Evolutionary conservation across 1,140 invertebrate genomes (phyloP).

Genomic region (Drosophila tropicalis): DNA sequence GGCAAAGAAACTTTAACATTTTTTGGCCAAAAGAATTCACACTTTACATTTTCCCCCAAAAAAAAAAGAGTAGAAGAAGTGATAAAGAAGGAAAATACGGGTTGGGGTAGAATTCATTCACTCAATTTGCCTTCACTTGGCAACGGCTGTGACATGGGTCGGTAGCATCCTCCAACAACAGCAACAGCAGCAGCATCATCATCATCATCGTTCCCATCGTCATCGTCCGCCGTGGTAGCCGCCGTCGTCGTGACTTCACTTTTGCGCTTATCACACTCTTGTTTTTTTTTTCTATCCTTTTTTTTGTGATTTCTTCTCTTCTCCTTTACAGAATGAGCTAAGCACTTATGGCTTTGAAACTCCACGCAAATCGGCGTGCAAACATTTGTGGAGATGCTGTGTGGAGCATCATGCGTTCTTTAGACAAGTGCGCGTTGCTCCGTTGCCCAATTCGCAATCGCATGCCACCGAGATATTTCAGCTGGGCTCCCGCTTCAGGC

Average conservation of each 20-base stretch:
- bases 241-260: conserved; percentile 66
- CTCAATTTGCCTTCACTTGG: conserved; percentile 68
- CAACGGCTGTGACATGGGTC: conserved; percentile 49
- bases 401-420: conserved; percentile 99
- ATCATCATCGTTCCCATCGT: conserved; percentile 24
- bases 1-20: conserved; percentile 63
- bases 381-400: conserved; percentile 99
- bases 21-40: conserved; percentile 58
- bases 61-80: neutral
- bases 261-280: conserved; percentile 71
- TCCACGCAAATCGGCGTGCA: conserved; percentile 96
- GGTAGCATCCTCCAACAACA: conserved; percentile 17
- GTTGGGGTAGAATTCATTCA: conserved; percentile 61
- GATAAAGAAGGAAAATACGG: conserved; percentile 33
- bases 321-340: conserved; percentile 91
- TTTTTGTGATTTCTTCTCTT: conserved; percentile 24
- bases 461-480: conserved; percentile 88
- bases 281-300: conserved; percentile 42
- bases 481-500: conserved; percentile 88
- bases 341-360: conserved; percentile 98
- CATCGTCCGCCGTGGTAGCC: conserved; percentile 26
- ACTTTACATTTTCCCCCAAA: conserved; percentile 52
- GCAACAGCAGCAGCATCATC: neutral
- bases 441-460: conserved; percentile 84
- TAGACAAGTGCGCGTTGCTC: conserved; percentile 92